phyloP scores from a whole-genome alignment of 2,888 invertebrate species.

The Neuroscelio doddi region DNA sequence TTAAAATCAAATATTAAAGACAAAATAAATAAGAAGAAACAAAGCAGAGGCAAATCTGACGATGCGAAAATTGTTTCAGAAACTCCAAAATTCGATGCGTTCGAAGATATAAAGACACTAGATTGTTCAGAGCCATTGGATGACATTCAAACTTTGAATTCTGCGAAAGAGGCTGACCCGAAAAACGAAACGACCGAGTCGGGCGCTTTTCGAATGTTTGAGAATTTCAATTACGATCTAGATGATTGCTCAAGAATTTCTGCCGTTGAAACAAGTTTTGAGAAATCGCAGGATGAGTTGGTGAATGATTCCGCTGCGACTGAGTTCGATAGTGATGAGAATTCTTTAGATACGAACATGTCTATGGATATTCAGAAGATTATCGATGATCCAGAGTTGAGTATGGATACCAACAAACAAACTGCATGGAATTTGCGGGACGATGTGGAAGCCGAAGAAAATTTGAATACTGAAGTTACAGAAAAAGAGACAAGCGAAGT shows the following conservation, averaged over 20 bases:
- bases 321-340: slow-evolving; percentile 60
- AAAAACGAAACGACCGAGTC: background rate
- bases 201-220: background rate
- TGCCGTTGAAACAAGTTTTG: background rate
- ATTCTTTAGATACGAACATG: slow-evolving; percentile 53
- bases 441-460: too few species aligned
- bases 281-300: slow-evolving; percentile 5
- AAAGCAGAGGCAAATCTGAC: background rate
- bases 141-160: background rate
- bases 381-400: slow-evolving; percentile 55
- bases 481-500: background rate
- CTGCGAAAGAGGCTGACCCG: slow-evolving; percentile 18
- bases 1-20: too few species aligned
- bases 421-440: too few species aligned
- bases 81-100: slow-evolving; percentile 2
- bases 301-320: slow-evolving; percentile 35
- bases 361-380: slow-evolving; percentile 56
- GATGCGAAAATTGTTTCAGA: slow-evolving; percentile 4
- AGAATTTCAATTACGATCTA: background rate
- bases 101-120: slow-evolving; percentile 5
- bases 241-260: slow-evolving; percentile 9
- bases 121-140: slow-evolving; percentile 2
- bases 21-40: background rate
- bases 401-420: slow-evolving; percentile 43
- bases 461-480: slow-evolving; percentile 11